Conservation (phyloP, 2,797 vertebrate species). For the Ispidina lecontei region DNA sequence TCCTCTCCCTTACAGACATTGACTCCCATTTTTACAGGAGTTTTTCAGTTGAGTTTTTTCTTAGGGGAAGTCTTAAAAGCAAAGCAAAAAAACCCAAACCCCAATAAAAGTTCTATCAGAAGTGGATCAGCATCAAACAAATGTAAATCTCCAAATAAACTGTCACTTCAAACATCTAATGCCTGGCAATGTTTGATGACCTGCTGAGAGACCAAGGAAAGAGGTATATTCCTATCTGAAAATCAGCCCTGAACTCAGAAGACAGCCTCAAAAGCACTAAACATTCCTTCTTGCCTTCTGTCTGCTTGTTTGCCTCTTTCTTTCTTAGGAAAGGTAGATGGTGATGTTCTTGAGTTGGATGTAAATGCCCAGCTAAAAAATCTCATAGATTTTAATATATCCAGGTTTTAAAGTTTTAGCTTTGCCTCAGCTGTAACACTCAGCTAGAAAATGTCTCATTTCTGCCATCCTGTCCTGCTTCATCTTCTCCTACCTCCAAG, state of each 20-base stretch:
- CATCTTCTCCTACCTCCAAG: background rate
- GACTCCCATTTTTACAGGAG: slow-evolving; percentile 8
- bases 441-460: background rate
- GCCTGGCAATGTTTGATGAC: slow-evolving; percentile 23
- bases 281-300: background rate
- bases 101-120: background rate
- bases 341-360: background rate
- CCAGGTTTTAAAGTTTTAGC: background rate
- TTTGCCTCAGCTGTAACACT: background rate
- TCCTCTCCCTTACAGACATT: background rate
- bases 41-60: slow-evolving; percentile 29
- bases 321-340: background rate
- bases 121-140: background rate
- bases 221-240: background rate
- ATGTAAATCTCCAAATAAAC: slow-evolving; percentile 22
- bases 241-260: slow-evolving; percentile 17
- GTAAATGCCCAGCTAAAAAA: slow-evolving; percentile 17
- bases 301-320: background rate
- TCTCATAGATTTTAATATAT: background rate
- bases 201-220: background rate
- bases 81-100: background rate
- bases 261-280: background rate
- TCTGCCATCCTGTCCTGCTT: background rate
- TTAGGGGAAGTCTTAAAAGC: background rate
- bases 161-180: slow-evolving; percentile 53